phyloP scores from a whole-genome alignment of 2,888 invertebrate genomes.

The Exephanes ischioxanthus region DNA sequence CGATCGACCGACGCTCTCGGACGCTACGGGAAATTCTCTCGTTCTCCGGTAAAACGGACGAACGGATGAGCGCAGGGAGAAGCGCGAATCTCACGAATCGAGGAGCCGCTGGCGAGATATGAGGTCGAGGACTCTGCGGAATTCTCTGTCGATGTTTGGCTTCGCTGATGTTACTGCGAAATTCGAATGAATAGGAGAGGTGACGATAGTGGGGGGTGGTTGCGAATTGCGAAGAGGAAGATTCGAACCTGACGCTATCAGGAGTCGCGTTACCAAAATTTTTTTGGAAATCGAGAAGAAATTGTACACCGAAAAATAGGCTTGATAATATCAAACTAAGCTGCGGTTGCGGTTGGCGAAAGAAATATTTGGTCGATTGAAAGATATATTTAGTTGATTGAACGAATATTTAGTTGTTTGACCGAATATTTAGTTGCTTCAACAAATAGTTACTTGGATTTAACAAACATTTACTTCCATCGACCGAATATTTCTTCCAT shows the following conservation, averaged over 20 bases:
- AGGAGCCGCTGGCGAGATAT: neutral
- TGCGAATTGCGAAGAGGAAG: neutral
- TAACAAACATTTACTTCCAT: too few relatives aligned
- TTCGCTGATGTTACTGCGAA: neutral
- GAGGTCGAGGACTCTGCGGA: slow-evolving; percentile 74
- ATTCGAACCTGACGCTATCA: neutral
- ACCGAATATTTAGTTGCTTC: too few relatives aligned
- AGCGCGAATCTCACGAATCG: slow-evolving; percentile 58
- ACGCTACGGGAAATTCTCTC: slow-evolving; percentile 27
- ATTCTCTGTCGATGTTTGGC: slow-evolving; percentile 18
- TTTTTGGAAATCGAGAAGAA: neutral
- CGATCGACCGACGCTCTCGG: slow-evolving; percentile 25
- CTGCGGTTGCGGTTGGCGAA: too few relatives aligned
- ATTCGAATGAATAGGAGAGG: neutral
- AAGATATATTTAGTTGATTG: too few relatives aligned
- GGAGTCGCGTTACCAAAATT: neutral
- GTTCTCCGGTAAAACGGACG: slow-evolving; percentile 15
- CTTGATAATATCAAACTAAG: too few relatives aligned
- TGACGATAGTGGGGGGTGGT: neutral
- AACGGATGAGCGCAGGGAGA: slow-evolving; percentile 31
- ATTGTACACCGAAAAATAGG: too few relatives aligned
- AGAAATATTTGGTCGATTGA: too few relatives aligned
- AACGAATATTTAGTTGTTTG: too few relatives aligned
- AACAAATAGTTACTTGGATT: too few relatives aligned
- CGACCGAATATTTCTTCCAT: too few relatives aligned